phyloP scores from a whole-genome alignment of 2,113 vertebrate genomes.

The Bos javanicus region DNA sequence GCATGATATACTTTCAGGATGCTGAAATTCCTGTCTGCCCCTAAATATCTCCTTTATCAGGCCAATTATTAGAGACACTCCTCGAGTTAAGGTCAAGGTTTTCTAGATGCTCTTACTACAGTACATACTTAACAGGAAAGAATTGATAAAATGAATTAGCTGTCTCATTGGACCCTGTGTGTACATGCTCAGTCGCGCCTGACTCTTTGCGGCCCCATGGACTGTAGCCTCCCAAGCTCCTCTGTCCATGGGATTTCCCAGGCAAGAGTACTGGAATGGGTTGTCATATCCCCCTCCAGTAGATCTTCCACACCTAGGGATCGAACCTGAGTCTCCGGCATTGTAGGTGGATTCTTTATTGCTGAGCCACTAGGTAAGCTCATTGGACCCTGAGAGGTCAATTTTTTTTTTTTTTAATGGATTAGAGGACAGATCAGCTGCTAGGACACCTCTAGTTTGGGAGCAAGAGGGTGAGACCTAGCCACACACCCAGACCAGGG shows the following conservation, averaged over 20 bases:
- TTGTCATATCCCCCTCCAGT: background rate
- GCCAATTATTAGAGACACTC: background rate
- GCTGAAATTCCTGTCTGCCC: background rate
- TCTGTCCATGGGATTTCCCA: background rate
- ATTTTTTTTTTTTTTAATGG: background rate
- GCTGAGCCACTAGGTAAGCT: background rate
- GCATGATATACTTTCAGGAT: background rate
- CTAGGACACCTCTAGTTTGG: too few relatives aligned
- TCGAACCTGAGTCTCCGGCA: background rate
- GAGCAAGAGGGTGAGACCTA: background rate
- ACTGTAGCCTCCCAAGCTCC: background rate
- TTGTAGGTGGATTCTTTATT: background rate
- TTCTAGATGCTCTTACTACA: background rate
- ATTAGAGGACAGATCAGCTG: background rate
- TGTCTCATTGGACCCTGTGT: background rate
- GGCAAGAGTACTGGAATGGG: background rate
- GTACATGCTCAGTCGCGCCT: background rate
- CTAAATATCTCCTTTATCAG: background rate
- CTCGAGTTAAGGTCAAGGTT: slow-evolving; percentile 26
- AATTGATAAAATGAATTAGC: background rate
- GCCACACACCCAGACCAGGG: background rate
- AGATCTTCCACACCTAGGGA: background rate
- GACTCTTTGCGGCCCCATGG: background rate
- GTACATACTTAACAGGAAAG: background rate
- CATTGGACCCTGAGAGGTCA: background rate